phyloP scores from a whole-genome alignment of 2,113 vertebrate genomes.

The Lycocorax pyrrhopterus region DNA sequence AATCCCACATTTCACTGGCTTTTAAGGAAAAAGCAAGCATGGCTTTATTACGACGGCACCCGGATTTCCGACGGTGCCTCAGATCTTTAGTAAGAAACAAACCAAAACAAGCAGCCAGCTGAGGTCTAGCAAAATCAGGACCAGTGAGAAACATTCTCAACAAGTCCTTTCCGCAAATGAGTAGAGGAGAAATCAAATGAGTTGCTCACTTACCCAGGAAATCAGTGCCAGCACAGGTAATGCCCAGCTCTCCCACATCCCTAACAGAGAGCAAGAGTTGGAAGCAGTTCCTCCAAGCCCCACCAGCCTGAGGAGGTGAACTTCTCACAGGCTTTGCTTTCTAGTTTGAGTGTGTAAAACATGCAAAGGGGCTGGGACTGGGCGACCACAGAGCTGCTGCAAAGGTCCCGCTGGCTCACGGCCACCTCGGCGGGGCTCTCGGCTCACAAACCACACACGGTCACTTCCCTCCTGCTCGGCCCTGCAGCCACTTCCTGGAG shows the following conservation, averaged over 20 bases:
- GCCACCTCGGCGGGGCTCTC: not conserved
- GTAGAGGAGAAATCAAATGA: not conserved
- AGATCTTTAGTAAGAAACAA: not conserved
- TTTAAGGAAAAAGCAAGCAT: not conserved
- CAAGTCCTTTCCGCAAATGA: not conserved
- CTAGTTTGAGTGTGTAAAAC: not conserved
- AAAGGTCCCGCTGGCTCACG: not conserved
- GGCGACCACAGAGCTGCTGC: not conserved
- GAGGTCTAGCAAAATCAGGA: not conserved
- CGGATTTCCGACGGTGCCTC: accelerated
- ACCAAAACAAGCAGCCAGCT: not conserved
- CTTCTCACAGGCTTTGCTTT: not conserved
- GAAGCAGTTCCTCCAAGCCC: not conserved
- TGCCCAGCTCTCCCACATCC: not conserved
- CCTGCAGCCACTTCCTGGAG: not conserved
- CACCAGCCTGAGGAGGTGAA: not conserved
- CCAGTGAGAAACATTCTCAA: not conserved
- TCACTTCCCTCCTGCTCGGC: not conserved
- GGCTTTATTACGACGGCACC: not conserved
- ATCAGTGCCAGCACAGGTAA: not conserved
- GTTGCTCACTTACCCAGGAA: not conserved
- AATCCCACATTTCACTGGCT: not conserved
- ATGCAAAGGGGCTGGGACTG: accelerated
- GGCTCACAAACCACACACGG: not conserved
- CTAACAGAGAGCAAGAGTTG: not conserved